Conservation (phyloP, 1,140 invertebrate species). For the Araneus ventricosus region DNA sequence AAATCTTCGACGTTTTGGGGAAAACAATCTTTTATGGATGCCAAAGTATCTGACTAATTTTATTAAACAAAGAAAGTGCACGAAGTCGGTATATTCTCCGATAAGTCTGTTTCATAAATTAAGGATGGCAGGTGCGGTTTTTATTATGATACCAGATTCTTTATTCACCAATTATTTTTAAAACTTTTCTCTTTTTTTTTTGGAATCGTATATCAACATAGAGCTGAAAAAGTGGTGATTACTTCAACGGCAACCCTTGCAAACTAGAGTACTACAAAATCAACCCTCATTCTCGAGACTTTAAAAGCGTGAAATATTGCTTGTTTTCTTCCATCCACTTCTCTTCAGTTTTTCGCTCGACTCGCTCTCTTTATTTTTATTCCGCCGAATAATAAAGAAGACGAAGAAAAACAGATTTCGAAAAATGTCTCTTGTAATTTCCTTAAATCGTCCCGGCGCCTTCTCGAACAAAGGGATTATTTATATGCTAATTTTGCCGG, state of each 20-base stretch:
- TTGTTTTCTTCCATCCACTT: neutral
- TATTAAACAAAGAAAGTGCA: too few relatives aligned
- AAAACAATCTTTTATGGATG: too few relatives aligned
- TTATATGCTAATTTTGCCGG: constrained; percentile 54
- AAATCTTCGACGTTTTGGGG: too few relatives aligned
- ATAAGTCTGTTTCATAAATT: too few relatives aligned
- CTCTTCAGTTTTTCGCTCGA: neutral
- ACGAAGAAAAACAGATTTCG: constrained; percentile 47
- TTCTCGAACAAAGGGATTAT: constrained; percentile 40
- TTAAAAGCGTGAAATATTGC: neutral
- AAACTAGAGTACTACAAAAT: neutral
- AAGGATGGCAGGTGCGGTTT: too few relatives aligned
- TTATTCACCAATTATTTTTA: too few relatives aligned
- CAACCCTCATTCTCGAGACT: neutral
- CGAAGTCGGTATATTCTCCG: too few relatives aligned
- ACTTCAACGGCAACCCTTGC: too few relatives aligned
- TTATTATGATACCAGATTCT: too few relatives aligned
- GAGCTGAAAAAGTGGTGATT: neutral
- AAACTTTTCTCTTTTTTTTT: too few relatives aligned
- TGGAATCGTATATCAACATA: too few relatives aligned
- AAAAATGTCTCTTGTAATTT: constrained; percentile 43
- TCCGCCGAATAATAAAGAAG: neutral
- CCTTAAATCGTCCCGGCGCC: constrained; percentile 37
- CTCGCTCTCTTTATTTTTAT: neutral
- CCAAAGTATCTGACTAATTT: too few relatives aligned